phyloP scores from a whole-genome alignment of 2,888 invertebrate species.

The Stenichneumon culpator region DNA sequence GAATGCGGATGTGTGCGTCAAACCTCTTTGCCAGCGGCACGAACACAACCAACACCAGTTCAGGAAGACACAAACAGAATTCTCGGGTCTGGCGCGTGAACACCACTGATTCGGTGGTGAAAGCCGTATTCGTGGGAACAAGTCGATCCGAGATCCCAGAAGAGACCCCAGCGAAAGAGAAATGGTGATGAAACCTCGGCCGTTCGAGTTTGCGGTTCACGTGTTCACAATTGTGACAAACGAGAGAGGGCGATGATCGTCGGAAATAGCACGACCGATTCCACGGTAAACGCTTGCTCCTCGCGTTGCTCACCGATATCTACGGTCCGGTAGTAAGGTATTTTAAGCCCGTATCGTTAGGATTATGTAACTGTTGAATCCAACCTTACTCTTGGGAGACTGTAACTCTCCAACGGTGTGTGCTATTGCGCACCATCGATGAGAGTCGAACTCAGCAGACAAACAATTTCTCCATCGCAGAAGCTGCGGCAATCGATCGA shows the following conservation, averaged over 20 bases:
- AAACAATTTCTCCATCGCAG: conserved; percentile 23
- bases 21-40: neutral
- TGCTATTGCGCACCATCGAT: too few relatives aligned
- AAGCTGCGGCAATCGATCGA: neutral
- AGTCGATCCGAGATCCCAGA: conserved; percentile 41
- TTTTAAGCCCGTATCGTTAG: neutral
- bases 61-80: conserved; percentile 19
- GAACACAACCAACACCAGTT: conserved; percentile 10
- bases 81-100: conserved; percentile 32
- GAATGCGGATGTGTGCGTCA: neutral
- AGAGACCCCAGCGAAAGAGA: conserved; percentile 16
- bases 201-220: conserved; percentile 57
- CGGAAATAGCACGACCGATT: conserved; percentile 50
- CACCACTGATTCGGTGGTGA: conserved; percentile 57
- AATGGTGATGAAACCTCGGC: conserved; percentile 18
- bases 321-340: neutral
- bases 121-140: conserved; percentile 52
- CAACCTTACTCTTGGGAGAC: neutral
- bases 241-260: conserved; percentile 52
- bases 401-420: too few relatives aligned
- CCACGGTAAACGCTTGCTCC: conserved; percentile 17
- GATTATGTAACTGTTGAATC: too few relatives aligned
- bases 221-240: conserved; percentile 46
- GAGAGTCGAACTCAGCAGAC: neutral
- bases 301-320: conserved; percentile 22